Base-by-base conservation (phyloP, 1,140 invertebrate genomes). In the Diorhabda carinulata region DNA sequence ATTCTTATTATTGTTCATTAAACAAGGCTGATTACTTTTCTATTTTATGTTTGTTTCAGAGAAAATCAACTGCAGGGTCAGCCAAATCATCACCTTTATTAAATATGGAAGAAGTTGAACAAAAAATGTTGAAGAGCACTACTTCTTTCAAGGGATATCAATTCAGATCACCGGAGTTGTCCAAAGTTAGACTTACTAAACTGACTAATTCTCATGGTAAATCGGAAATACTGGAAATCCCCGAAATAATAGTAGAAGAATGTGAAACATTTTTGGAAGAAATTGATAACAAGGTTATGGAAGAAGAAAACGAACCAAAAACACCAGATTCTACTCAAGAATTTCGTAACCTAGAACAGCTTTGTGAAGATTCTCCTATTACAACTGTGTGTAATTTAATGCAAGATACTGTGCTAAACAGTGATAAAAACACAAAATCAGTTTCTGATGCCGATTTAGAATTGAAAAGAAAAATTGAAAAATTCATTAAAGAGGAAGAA, bases 81-180 rank as follows among this genome's bases (percentile, higher is more conserved):
- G 1, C 25, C 25, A 25, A 25, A 25, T 8, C 25, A 41, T 64
- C 63, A 25, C 63, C 63, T 6, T 42, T 64, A 57, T 10, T 64
- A 8, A 64, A 64, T 10, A 40, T 64, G 63, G 63, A 64, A 56
- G 63, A 64, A 40, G 63, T 64, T 8, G 63, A 64, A 42, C 44
- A 64, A 56, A 47, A 64, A 64, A 5, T 64, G 0, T 64, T 64
- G 47, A 56, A 6, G 6, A 64, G 56, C 3, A 64, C 40, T 56
- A 42, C n/a, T 10, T 64, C 63, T 40, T 44, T 64, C 4, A 64
- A 43, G 25, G 61, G 61, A 5, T 64, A 64, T 10, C 47, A 43
- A 25, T 56, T 47, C 63, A 64, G 56, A 64, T 64, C 63, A 43
- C 63, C 44, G 8, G 9, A 43, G 25, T 56, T 25, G 8, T 44